Evolutionary conservation across 2,888 invertebrate species (phyloP), one percentile per base, ranked within the genome.

Genomic region (Geophilus truncorum): DNA sequence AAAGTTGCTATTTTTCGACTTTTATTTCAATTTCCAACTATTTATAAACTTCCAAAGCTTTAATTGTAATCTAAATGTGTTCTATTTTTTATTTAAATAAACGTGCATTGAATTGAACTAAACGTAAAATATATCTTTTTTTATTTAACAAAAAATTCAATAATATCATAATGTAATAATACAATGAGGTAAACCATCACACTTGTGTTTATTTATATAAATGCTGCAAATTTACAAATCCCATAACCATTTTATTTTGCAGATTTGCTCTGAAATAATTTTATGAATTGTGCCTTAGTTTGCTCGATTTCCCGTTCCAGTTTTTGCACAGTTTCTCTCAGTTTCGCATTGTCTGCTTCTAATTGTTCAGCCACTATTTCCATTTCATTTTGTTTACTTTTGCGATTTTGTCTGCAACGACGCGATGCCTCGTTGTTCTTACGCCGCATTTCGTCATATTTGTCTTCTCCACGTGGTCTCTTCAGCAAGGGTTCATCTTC

Each of bases 341-440:
- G 80, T 34, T 77, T 34, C 15, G 25, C 25, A 23, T 80, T 80
- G 12, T 80, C 76, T 23, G 18, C 2, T 75, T 70, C 75, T 21
- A 80, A 21, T 23, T 80, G 32, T 32, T 75, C 76, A 5, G 75
- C 80, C 18, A 80, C 3, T 34, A 10, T 21, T 18, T 23, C 80
- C 80, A 80, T 75, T 32, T 80, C 80, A 12, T 80, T 25, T 21
- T 80, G 75, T 25, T 40, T 25, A 18, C 21, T 40, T 40, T 80
- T 80, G 12, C 80, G 30, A 25, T 18, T 32, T 36, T 36, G 28
- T n/a, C 80, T 25, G 18, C 75, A 80, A 15, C 80, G 70, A 18
- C 76, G 32, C 10, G 80, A 80, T 0, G 80, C 80, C 15, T 78
- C 80, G 30, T 80, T 80, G 23, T 80, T 80, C 23, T 80, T 80